These are phyloP conservation scores for Labroides dimidiatus DNA, from an alignment of 2,797 vertebrate genomes.

Conservation along the genomic window DNA sequence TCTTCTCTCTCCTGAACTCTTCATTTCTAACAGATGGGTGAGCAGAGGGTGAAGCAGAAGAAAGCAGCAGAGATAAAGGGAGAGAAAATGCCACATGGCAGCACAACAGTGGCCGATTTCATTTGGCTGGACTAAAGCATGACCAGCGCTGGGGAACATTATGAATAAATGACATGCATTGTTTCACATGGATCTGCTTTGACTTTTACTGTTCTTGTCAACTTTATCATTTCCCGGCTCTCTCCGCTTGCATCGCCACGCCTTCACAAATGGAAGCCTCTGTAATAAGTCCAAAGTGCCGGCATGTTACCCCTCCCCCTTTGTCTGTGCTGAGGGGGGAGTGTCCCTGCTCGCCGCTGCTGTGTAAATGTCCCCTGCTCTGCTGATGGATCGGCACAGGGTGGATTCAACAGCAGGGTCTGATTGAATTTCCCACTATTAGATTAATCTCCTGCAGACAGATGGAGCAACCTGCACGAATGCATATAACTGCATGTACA, in stretches of 20 bases:
- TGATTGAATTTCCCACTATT: constrained; percentile 73
- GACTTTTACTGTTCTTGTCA: constrained; percentile 65
- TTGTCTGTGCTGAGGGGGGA: constrained; percentile 59
- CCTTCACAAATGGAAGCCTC: constrained; percentile 54
- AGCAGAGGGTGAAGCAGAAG: constrained; percentile 37
- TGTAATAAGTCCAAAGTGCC: constrained; percentile 60
- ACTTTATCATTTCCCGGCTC: constrained; percentile 54
- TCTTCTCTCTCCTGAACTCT: constrained; percentile 26
- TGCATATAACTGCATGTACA: constrained; percentile 25
- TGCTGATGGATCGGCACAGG: constrained; percentile 71
- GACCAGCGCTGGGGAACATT: constrained; percentile 65
- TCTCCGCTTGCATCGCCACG: constrained; percentile 41
- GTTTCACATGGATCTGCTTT: constrained; percentile 66
- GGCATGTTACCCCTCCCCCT: constrained; percentile 54
- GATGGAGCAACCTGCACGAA: constrained; percentile 44
- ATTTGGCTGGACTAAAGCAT: constrained; percentile 70
- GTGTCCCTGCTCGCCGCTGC: constrained; percentile 49
- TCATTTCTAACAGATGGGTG: constrained; percentile 49
- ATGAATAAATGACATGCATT: constrained; percentile 82
- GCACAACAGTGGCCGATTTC: constrained; percentile 58
- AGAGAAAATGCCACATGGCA: constrained; percentile 56
- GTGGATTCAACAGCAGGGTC: constrained; percentile 66
- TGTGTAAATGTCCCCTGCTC: constrained; percentile 64
- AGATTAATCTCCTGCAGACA: constrained; percentile 70
- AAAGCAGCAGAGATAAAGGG: constrained; percentile 40